A percentile compares a stretch with the other conserved stretches of the same genome.
Conservation (phyloP, 2,888 invertebrate species). For the Cynaeus angustus region DNA sequence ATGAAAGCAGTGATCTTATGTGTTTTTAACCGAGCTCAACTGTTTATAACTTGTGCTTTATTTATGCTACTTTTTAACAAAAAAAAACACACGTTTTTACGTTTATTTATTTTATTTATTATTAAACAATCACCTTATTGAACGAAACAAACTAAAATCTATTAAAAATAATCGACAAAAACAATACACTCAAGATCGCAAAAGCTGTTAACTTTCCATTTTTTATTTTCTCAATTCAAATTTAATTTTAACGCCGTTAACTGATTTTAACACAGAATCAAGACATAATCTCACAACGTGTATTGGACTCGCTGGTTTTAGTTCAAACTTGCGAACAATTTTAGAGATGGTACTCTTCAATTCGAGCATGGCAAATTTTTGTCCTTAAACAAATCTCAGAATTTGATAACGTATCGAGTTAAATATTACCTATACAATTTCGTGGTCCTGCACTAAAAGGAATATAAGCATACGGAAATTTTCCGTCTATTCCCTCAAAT, state of each 20-base stretch:
- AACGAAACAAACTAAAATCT: too few relatives aligned
- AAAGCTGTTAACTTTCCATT: too few relatives aligned
- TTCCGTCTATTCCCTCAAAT: constrained; percentile 68
- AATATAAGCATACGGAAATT: constrained; percentile 73
- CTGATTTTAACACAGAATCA: neutral
- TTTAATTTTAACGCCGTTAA: neutral
- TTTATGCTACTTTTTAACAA: too few relatives aligned
- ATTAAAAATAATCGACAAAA: too few relatives aligned
- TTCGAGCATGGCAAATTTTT: neutral
- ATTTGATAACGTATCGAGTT: too few relatives aligned
- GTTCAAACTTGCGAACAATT: neutral
- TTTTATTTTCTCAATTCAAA: neutral
- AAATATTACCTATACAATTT: constrained; percentile 73
- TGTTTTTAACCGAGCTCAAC: too few relatives aligned
- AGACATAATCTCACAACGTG: neutral
- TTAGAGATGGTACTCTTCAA: constrained; percentile 4
- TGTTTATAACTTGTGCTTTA: too few relatives aligned
- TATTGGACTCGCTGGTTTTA: neutral
- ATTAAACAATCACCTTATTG: too few relatives aligned
- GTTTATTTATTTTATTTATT: too few relatives aligned
- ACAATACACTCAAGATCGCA: too few relatives aligned
- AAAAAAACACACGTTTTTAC: too few relatives aligned
- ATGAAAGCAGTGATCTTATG: too few relatives aligned
- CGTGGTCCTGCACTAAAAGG: constrained; percentile 79
- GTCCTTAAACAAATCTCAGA: neutral